Evolutionary conservation across 2,113 vertebrate species (phyloP), one percentile per base, ranked within the genome.

Genomic region (Fregetta grallaria): DNA sequence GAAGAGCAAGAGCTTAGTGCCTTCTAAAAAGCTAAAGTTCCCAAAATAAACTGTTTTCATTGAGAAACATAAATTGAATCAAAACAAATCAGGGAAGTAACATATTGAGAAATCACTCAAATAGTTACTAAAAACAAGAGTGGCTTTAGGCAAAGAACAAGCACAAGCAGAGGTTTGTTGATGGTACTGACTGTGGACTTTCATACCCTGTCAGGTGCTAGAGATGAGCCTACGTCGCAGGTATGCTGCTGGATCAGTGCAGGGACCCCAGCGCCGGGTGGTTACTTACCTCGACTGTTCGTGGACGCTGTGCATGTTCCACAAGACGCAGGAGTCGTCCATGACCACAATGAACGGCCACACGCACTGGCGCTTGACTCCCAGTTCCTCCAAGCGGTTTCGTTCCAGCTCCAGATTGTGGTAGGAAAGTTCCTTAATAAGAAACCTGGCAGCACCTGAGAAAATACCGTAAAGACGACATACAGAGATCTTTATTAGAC

Each of bases 261-360:
- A 50, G n/a, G 56, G 20, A 18, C 1, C 71, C 40, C 78, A 36
- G 67, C 0, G 0, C 30, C 3, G 32, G 18, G 50, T 22, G 32
- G 73, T 47, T n/a, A 55, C 78, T 74, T 96, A 99, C 99, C 98
- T 98, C 70, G 94, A 97, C 67, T 97, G 97, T 56, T 99, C 98
- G 6, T 97, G 98, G 78, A 92, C 30, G 6, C 98, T 98, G 79
- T 99, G 98, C 93, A 98, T 95, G 95, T 99, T 99, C 99, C 99
- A 99, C 78, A 99, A 95, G 79, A 99, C 99, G 1, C 99, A 99
- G 5, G 99, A 99, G 97, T 99, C 99, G 1, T 99, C 99, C 99
- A 99, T 99, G 97, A 99, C 98, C 61, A 99, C 98, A 1, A 99
- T 99, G 96, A 99, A 99, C 3, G 99, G 99, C 99, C 99, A 99